Evolutionary conservation across 1,140 invertebrate species (phyloP).

Genomic region (Eriocheir sinensis): DNA sequence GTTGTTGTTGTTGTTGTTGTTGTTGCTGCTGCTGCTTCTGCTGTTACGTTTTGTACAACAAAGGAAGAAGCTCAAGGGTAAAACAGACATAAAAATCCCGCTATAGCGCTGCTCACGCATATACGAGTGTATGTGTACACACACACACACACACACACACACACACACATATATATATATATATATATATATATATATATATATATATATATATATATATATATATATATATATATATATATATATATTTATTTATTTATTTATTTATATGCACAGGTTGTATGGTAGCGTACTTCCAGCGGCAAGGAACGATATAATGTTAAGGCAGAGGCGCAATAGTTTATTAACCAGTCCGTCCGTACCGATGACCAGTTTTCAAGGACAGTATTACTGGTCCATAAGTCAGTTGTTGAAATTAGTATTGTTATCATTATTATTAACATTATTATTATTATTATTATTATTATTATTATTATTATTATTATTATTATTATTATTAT

Average conservation of each 20-base stretch:
- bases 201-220: constrained; percentile 15
- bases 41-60: too few relatives aligned
- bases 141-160: constrained; percentile 53
- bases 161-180: constrained; percentile 28
- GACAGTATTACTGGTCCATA: too few relatives aligned
- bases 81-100: background rate
- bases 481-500: too few relatives aligned
- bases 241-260: constrained; percentile 66
- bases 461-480: background rate
- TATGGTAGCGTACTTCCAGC: too few relatives aligned
- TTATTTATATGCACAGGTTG: constrained; percentile 57
- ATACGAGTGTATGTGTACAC: background rate
- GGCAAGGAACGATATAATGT: too few relatives aligned
- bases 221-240: constrained; percentile 70
- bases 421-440: background rate
- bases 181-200: background rate
- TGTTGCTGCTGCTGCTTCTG: too few relatives aligned
- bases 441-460: background rate
- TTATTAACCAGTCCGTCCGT: too few relatives aligned
- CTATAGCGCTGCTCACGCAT: background rate
- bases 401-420: background rate
- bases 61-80: too few relatives aligned
- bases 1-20: too few relatives aligned
- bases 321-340: too few relatives aligned
- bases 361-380: too few relatives aligned